Evolutionary conservation across 2,888 invertebrate genomes (phyloP), one percentile per base, ranked within the genome.

Genomic region (Clepsis dumicolana): DNA sequence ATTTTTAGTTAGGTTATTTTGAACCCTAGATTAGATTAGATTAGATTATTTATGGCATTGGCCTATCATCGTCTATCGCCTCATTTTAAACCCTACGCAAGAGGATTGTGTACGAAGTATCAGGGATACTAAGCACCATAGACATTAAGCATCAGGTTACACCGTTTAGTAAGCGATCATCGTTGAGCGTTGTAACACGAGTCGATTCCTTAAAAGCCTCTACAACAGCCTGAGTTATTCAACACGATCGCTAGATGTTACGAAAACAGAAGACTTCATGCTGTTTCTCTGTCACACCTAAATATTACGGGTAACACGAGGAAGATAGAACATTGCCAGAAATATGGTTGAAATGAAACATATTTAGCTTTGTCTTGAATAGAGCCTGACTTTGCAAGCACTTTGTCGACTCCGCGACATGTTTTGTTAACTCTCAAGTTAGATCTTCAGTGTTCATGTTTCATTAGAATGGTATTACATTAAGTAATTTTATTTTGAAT

Each of bases 161-260:
- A n/a, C 10, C 16, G 44, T 18, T 44, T 44, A 29, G 21, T 44
- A 44, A 18, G 18, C 41, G 27, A 27, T 25, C 16, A 18, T 29
- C 41, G 27, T 56, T 29, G 27, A 18, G 44, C 18, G 10, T 10
- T 32, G 63, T 68, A 63, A 68, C 44, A 25, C 52, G 68, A 68
- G 63, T 14, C 57, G 56, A 35, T 53, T 41, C 8, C 41, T 35
- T 64, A 53, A 68, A 59, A 63, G 63, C 27, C 32, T 32, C 52
- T 21, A 16, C 18, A 29, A 12, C 14, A 4, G n/a, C n/a, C 5
- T 4, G 38, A n/a, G 38, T 38, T 38, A 38, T 4, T 35, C 10
- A 3, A 12, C 32, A n/a, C 32, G 32, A 32, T 32, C n/a, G n/a
- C 4, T 38, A 38, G n/a, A n/a, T 38, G 38, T 38, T 12, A 38